Base-by-base conservation (phyloP, 2,113 vertebrate genomes). In the Sula dactylatra region DNA sequence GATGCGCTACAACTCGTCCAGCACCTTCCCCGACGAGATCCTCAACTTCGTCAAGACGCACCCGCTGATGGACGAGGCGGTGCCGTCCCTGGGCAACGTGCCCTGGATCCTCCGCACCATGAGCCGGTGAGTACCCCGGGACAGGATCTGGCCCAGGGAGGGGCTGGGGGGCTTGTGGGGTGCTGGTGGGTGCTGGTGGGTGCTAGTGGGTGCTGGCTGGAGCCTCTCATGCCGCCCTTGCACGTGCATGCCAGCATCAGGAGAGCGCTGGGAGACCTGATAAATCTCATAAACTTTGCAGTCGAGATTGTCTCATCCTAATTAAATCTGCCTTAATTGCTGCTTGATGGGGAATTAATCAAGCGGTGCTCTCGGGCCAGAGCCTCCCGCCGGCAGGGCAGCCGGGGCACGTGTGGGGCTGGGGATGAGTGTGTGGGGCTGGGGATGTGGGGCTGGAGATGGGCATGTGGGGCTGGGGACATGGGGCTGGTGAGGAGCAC, bases 21-120 rank as follows among this genome's bases (percentile, higher is more conserved):
- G 98, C 93, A 97, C 98, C 34, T 99, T 99, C 88, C 99, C 99
- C 0, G 99, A 99, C 19, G 99, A 99, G 97, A 99, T 99, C 98
- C 98, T 99, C 80, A 99, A 98, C 96, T 99, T 99, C 7, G 98
- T 99, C 81, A 99, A 99, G 98, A 99, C 99, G 0, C 99, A 99
- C 69, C 99, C 99, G 0, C 98, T 99, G 97, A 99, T 99, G 99
- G 99, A 99, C 4, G 99, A 99, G 92, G 98, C 99, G 0, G 98
- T 99, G 47, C 99, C 99, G 0, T 99, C 99, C 0, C 98, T 99
- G n/a, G 99, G 99, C 77, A 98, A 99, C 6, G 97, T 82, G 4
- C 99, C 99, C 54, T 99, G 99, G 99, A 99, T 99, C 38, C 98
- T 99, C 86, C 98, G 99, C 74, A 99, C 99, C 42, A 98, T 99